A percentile compares a stretch with the other conserved stretches of the same genome.
phyloP scores from a whole-genome alignment of 2,888 invertebrate genomes.

The Pyralis farinalis region DNA sequence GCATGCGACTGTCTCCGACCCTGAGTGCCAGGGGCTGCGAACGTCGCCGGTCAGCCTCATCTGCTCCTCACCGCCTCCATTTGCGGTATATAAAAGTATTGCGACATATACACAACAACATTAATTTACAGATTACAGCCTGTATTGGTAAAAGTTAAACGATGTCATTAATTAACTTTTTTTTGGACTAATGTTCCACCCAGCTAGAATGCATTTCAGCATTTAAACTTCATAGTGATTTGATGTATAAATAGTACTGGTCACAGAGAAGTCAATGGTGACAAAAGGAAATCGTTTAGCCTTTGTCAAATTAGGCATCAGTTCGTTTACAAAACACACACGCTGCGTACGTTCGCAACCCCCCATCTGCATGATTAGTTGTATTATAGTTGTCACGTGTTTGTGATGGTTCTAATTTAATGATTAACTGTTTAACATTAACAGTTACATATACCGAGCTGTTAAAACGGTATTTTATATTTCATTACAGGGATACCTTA shows the following conservation, averaged over 20 bases:
- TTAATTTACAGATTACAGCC: conserved; percentile 29
- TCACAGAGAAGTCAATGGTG: conserved; percentile 21
- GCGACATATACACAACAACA: conserved; percentile 45
- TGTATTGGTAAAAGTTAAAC: conserved; percentile 37
- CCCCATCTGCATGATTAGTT: conserved; percentile 77
- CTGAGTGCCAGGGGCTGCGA: conserved; percentile 77
- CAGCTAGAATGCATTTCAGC: not conserved
- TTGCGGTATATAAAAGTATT: conserved; percentile 59
- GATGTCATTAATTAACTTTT: conserved; percentile 17
- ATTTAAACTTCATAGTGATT: not conserved
- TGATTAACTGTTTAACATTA: not conserved
- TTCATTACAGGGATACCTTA: no score
- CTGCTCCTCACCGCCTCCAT: conserved; percentile 55
- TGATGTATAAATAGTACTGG: conserved; percentile 8
- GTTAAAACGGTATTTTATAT: no score
- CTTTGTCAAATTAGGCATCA: conserved; percentile 50
- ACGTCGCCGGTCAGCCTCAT: conserved; percentile 59
- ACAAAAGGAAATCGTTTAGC: conserved; percentile 37
- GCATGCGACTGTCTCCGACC: conserved; percentile 80
- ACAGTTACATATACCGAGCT: no score
- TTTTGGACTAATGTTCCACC: not conserved
- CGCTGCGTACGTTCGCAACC: conserved; percentile 77
- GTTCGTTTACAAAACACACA: conserved; percentile 51
- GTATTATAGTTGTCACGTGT: conserved; percentile 70
- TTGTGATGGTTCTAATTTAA: conserved; percentile 39